A percentile compares a stretch with the other conserved stretches of the same genome.
phyloP scores from a whole-genome alignment of 2,797 vertebrate species.

The Coreius guichenoti region DNA sequence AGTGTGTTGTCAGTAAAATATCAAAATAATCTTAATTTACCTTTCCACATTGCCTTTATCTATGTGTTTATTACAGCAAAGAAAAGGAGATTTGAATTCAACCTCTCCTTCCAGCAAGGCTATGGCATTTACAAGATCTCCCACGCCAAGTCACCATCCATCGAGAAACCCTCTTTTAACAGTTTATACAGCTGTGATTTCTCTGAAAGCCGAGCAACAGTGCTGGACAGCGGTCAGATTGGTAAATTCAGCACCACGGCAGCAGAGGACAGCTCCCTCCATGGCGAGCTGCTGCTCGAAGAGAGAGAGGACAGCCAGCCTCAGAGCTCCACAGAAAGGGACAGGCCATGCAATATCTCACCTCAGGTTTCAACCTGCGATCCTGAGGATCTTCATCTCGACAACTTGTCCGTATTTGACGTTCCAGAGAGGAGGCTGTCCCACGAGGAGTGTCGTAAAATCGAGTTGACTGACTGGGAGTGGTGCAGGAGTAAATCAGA shows the following conservation, averaged over 20 bases:
- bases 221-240: conserved; percentile 66
- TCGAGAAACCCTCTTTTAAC: conserved; percentile 77
- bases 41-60: conserved; percentile 8
- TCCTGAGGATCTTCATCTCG: conserved; percentile 70
- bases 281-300: conserved; percentile 69
- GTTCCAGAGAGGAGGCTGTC: conserved; percentile 86
- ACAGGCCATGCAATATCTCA: conserved; percentile 65
- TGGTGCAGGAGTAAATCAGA: conserved; percentile 98
- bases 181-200: conserved; percentile 79
- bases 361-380: conserved; percentile 58
- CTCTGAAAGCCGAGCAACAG: conserved; percentile 64
- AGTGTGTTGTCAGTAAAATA: too few species aligned
- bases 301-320: conserved; percentile 55
- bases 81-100: conserved; percentile 89
- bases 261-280: conserved; percentile 75
- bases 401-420: conserved; percentile 76
- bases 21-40: too few species aligned
- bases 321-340: conserved; percentile 58
- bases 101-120: conserved; percentile 90
- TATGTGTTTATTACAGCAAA: conserved; percentile 76
- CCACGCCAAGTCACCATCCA: conserved; percentile 73
- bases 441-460: conserved; percentile 84
- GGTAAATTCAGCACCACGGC: conserved; percentile 82
- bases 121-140: conserved; percentile 90
- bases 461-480: conserved; percentile 93